Conservation (phyloP, 2,888 invertebrate species). For the Parnassius glacialis region DNA sequence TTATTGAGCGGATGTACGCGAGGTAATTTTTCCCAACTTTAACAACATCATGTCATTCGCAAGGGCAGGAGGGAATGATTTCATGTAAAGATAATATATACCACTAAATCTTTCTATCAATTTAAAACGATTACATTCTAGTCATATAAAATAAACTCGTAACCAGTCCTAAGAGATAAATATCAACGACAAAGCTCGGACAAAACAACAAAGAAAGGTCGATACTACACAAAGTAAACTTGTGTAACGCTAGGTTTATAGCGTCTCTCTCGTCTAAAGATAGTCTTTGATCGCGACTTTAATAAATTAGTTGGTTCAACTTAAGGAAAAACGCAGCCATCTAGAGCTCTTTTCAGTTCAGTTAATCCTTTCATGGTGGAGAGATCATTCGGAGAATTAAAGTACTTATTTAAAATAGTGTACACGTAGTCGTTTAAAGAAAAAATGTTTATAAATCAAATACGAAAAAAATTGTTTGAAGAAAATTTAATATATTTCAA, state of each 20-base stretch:
- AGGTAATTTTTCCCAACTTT: no score
- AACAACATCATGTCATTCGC: no score
- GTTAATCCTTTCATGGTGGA: neutral
- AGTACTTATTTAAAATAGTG: neutral
- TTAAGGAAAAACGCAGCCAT: constrained; percentile 3
- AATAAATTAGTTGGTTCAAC: constrained; percentile 7
- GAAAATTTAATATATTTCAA: no score
- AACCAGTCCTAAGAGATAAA: no score
- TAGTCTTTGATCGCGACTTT: constrained; percentile 4
- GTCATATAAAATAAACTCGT: no score
- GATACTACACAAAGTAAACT: neutral
- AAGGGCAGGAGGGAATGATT: no score
- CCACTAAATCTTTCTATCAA: no score
- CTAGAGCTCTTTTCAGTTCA: neutral
- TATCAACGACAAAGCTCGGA: no score
- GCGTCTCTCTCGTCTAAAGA: neutral
- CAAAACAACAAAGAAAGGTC: neutral
- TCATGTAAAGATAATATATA: no score
- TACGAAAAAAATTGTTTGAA: neutral
- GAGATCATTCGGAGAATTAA: neutral
- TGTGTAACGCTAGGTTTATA: neutral
- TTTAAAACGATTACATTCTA: no score
- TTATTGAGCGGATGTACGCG: no score
- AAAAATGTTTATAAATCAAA: neutral
- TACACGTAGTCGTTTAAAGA: neutral